These are phyloP conservation scores for Mesocricetus auratus DNA, from an alignment of 2,113 vertebrate species.

Conservation along the genomic window DNA sequence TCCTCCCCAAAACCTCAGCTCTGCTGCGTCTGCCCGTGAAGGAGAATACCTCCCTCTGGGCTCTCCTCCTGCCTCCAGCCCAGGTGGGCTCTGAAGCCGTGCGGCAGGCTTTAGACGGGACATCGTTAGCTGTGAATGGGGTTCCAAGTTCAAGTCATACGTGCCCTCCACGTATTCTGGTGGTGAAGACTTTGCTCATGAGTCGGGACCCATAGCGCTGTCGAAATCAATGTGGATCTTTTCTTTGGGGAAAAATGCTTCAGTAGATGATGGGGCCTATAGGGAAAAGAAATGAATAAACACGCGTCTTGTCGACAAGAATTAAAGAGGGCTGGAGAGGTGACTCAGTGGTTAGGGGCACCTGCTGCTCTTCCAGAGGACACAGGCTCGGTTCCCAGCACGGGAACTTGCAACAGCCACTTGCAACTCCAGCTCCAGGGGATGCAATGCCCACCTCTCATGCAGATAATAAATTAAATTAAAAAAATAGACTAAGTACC, in stretches of 20 bases:
- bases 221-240: accelerated
- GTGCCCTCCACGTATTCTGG: background rate
- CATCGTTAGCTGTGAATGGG: background rate
- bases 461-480: background rate
- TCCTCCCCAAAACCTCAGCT: background rate
- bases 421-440: background rate
- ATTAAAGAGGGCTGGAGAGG: background rate
- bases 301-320: background rate
- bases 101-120: background rate
- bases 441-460: background rate
- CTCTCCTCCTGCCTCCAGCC: background rate
- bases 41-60: background rate
- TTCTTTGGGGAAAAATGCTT: background rate
- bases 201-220: accelerated
- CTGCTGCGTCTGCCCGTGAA: background rate
- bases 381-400: background rate
- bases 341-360: too few relatives aligned
- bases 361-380: background rate
- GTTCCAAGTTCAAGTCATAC: background rate
- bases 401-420: too few relatives aligned
- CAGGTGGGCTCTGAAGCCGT: accelerated
- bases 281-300: background rate
- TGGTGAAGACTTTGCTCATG: background rate
- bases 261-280: background rate
- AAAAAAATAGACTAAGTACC: background rate